These are phyloP conservation scores for Gallinago solitaria DNA, from an alignment of 2,797 vertebrate genomes.

Conservation along the genomic window DNA sequence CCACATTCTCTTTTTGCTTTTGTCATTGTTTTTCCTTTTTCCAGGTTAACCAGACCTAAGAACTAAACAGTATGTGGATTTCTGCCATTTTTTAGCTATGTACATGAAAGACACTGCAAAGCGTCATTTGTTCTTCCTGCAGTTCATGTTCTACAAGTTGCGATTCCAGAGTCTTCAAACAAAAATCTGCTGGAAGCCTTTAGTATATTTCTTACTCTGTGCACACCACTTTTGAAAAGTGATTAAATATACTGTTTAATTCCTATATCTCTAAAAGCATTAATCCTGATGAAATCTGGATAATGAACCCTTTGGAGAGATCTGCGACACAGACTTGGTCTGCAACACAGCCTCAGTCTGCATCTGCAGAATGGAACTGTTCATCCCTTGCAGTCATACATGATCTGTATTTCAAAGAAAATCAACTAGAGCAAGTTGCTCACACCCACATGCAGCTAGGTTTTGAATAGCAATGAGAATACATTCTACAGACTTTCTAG, in stretches of 20 bases:
- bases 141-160: background rate
- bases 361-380: background rate
- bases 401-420: background rate
- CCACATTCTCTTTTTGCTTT: background rate
- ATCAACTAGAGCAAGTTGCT: background rate
- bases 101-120: background rate
- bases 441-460: too few relatives aligned
- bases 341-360: background rate
- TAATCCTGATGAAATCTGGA: background rate
- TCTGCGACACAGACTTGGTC: background rate
- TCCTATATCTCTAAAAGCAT: background rate
- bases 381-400: background rate
- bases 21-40: background rate
- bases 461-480: background rate
- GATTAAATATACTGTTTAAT: background rate
- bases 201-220: background rate
- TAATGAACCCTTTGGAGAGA: background rate
- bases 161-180: background rate
- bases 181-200: background rate
- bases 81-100: background rate
- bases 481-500: background rate
- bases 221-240: background rate
- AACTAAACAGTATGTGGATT: background rate
- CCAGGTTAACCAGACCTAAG: background rate
- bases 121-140: background rate